These are phyloP conservation scores for Kryptolebias marmoratus DNA, from an alignment of 2,113 vertebrate genomes.

Conservation along the genomic window DNA sequence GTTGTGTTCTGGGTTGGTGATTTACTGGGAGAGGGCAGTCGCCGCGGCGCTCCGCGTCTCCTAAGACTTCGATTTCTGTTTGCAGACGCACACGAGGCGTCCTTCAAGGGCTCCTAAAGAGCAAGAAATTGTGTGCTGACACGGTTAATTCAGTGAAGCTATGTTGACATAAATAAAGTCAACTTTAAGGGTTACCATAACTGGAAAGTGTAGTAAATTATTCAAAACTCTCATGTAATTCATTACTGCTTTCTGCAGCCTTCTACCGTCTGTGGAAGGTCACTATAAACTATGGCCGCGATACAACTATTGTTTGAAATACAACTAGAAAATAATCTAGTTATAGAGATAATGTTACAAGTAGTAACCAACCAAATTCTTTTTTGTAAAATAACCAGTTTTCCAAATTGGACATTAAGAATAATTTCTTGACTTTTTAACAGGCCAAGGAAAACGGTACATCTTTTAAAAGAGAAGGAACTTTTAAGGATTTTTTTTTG, in stretches of 20 bases:
- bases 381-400: too few relatives aligned
- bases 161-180: not conserved
- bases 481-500: not conserved
- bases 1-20: constrained; percentile 58
- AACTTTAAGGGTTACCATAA: too few relatives aligned
- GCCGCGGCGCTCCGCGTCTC: constrained; percentile 50
- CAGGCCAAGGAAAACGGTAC: not conserved
- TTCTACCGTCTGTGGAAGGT: not conserved
- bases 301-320: too few relatives aligned
- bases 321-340: too few relatives aligned
- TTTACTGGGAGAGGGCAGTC: constrained; percentile 57
- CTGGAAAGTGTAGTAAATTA: not conserved
- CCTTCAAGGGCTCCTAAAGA: constrained; percentile 30
- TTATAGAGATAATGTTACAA: not conserved
- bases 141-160: not conserved
- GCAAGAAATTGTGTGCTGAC: constrained; percentile 21
- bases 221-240: not conserved
- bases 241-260: not conserved
- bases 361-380: too few relatives aligned
- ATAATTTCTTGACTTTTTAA: not conserved
- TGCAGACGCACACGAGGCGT: constrained; percentile 31
- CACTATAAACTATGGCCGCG: not conserved
- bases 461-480: not conserved
- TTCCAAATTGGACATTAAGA: too few relatives aligned
- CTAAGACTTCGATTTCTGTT: constrained; percentile 44